These are phyloP conservation scores for Laodelphax striatellus DNA, from an alignment of 1,140 invertebrate species.

Conservation along the genomic window DNA sequence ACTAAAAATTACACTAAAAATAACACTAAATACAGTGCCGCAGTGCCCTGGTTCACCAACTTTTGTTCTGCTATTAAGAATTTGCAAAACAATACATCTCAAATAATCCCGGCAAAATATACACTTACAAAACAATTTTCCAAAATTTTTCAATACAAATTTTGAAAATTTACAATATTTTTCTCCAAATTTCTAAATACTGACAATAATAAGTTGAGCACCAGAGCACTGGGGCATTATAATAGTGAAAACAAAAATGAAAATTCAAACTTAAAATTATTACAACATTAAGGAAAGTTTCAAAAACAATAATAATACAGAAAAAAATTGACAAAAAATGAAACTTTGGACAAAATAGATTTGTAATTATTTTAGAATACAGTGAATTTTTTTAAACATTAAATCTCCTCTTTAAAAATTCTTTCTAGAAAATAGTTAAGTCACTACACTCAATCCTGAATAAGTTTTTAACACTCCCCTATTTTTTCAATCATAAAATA, in stretches of 20 bases:
- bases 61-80: too few species aligned
- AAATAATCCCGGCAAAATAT: slow-evolving; percentile 4
- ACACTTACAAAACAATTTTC: not conserved
- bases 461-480: too few species aligned
- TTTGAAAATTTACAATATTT: slow-evolving; percentile 3
- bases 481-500: too few species aligned
- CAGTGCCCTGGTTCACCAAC: slow-evolving; percentile 66
- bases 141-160: slow-evolving; percentile 6
- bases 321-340: slow-evolving; percentile 7
- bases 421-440: too few species aligned
- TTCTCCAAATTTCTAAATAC: not conserved
- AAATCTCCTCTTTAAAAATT: too few species aligned
- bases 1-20: slow-evolving; percentile 9
- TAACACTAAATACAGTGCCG: slow-evolving; percentile 22
- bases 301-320: not conserved
- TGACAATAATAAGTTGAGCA: slow-evolving; percentile 10
- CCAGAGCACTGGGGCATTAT: slow-evolving; percentile 17
- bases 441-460: too few species aligned
- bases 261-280: slow-evolving; percentile 8
- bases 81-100: too few species aligned
- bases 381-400: too few species aligned
- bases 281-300: not conserved
- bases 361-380: not conserved
- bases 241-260: not conserved
- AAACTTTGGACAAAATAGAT: slow-evolving; percentile 6